phyloP scores from a whole-genome alignment of 2,113 vertebrate genomes.

The Cyanoliseus patagonus region DNA sequence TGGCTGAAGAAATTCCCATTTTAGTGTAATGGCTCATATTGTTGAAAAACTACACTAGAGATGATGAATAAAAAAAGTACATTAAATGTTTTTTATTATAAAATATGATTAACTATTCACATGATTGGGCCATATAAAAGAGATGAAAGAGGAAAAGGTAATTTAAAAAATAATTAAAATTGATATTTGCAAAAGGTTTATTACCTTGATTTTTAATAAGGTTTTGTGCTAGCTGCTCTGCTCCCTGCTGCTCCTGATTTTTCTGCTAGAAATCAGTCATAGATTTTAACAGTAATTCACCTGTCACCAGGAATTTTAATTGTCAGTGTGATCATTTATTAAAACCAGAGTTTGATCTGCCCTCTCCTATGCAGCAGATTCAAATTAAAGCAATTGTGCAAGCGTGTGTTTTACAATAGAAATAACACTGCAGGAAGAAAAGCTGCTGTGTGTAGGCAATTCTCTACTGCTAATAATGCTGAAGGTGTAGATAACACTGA shows the following conservation, averaged over 20 bases:
- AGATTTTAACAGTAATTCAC: slow-evolving; percentile 35
- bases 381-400: background rate
- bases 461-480: background rate
- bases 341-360: background rate
- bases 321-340: slow-evolving; percentile 39
- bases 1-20: slow-evolving; percentile 50
- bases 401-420: background rate
- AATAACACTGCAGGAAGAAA: background rate
- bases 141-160: slow-evolving; percentile 47
- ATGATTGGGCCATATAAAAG: slow-evolving; percentile 46
- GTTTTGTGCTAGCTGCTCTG: slow-evolving; percentile 19
- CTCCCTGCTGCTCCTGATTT: slow-evolving; percentile 41
- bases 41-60: slow-evolving; percentile 38
- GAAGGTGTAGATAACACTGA: background rate
- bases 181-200: slow-evolving; percentile 62
- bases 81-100: slow-evolving; percentile 48
- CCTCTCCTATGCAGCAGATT: background rate
- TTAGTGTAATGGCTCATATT: slow-evolving; percentile 42
- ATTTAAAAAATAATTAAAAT: slow-evolving; percentile 67
- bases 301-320: slow-evolving; percentile 53
- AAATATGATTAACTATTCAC: slow-evolving; percentile 64
- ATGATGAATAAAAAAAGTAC: slow-evolving; percentile 11
- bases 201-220: slow-evolving; percentile 67
- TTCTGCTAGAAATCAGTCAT: slow-evolving; percentile 37
- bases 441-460: background rate